Evolutionary conservation across 2,797 vertebrate genomes (phyloP), one percentile per base, ranked within the genome.

Genomic region (Rhincodon typus): DNA sequence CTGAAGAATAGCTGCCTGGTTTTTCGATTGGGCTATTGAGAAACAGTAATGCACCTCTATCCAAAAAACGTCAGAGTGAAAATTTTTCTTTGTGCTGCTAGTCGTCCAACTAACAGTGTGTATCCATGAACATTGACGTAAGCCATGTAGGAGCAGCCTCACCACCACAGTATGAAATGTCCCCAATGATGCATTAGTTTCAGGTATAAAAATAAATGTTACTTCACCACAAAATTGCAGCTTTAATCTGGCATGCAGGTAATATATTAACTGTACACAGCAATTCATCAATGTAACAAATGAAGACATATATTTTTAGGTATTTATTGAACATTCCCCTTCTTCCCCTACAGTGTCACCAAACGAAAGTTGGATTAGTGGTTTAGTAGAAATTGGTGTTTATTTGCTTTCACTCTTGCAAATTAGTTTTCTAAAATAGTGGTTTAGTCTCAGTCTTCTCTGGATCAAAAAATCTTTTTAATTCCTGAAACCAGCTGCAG

Each of bases 171-270:
- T 27, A 57, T 88, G 86, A 53, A 30, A 53, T 27, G 27, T 88
- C 50, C 62, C 46, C 87, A 53, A 1, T 90, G 53, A 91, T 91
- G 88, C 88, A 91, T 91, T 91, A 34, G 34, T 62, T 91, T 91
- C 88, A 62, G 53, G 34, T 91, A 91, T 34, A 91, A 91, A 91
- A 91, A 91, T 91, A 91, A 91, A 91, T 91, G 34, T 66, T 66
- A 91, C 30, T 66, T 66, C 30, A 91, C 30, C 88, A 91, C 88
- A 91, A 66, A 91, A 34, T 66, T 66, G 34, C 88, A 66, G 57
- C 53, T 91, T 91, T 66, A 30, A 30, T 66, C 34, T 15, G 6
- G 88, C 12, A 90, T 30, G 2, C 87, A 90, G 15, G 87, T 15
- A 62, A 91, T 66, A n/a, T 66, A 91, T 91, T 34, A 91, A 62